Base-by-base conservation (phyloP, 2,888 invertebrate genomes). In the Dascillus cervinus region DNA sequence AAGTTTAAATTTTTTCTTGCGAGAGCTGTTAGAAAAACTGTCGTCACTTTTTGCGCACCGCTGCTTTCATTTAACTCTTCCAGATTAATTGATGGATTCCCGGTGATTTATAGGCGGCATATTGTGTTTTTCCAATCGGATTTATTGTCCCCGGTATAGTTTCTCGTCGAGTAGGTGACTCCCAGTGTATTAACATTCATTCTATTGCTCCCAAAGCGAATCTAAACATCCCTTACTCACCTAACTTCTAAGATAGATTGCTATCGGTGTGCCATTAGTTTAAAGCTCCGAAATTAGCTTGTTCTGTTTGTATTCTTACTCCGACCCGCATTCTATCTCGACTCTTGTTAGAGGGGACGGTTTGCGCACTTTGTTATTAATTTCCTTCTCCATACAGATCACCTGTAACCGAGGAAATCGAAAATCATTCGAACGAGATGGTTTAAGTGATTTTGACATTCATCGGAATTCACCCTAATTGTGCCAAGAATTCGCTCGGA, bases 211-310 rank as follows among this genome's bases (percentile, higher is more conserved):
- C 24, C 24, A 10, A 12, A 12, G 11, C 6, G 24, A 12, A 9
- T 24, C 5, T 24, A 12, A 36, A 24, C 32, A 31, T 34, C 28
- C 34, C 31, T 22, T 32, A 26, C 34, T 37, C 33, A 34, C 22
- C 22, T 27, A 38, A 34, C 34, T 38, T 38, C 26, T 21, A 21
- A 31, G 39, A 37, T 35, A 36, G 42, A 44, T 42, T 32, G 35
- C 44, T 40, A 44, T 44, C 40, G 42, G 32, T 31, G 36, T 34
- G 34, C 36, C 33, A 44, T 44, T 44, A 40, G 44, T 44, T 43
- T 33, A 29, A 32, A 31, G 32, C 32, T 29, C 29, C 29, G 33
- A 43, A 43, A 45, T 41, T 45, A 43, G 41, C 41, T 37, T 33
- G 31, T 43, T 39, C 39, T 39, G 37, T 30, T n/a, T n/a, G n/a